Conservation (phyloP, 2,888 invertebrate species). For the Mylabris sibirica region DNA sequence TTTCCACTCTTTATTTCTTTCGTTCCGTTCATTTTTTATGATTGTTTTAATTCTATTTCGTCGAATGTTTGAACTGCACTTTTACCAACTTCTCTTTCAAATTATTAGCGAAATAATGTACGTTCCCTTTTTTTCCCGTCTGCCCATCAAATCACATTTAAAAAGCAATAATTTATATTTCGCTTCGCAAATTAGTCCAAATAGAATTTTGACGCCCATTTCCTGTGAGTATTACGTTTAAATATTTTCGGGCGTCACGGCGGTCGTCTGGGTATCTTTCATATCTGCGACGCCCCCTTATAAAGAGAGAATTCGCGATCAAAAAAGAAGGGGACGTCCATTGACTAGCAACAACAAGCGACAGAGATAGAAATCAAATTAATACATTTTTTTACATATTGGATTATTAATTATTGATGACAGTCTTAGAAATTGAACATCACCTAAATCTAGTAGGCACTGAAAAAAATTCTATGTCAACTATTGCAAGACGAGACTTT, state of each 20-base stretch:
- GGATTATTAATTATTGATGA: background rate
- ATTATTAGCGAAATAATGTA: constrained; percentile 12
- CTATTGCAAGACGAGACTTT: background rate
- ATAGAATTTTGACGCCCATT: constrained; percentile 48
- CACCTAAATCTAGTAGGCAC: background rate
- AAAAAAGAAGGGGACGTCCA: constrained; percentile 27
- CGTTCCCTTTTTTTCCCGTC: constrained; percentile 8
- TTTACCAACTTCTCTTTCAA: constrained; percentile 6
- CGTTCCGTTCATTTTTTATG: background rate
- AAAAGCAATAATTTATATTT: constrained; percentile 38
- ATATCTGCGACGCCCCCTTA: constrained; percentile 43
- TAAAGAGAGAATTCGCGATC: constrained; percentile 32
- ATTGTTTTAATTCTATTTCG: constrained; percentile 17
- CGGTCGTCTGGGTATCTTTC: constrained; percentile 39
- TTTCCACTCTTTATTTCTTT: background rate
- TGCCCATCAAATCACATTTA: constrained; percentile 31
- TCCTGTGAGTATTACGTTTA: constrained; percentile 46
- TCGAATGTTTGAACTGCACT: background rate
- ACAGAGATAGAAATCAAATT: constrained; percentile 1
- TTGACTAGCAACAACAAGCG: background rate
- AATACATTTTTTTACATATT: background rate
- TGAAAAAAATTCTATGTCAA: background rate
- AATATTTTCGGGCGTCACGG: constrained; percentile 46
- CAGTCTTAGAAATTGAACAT: background rate
- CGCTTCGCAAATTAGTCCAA: constrained; percentile 49